Evolutionary conservation across 2,888 invertebrate genomes (phyloP), one percentile per base, ranked within the genome.

Genomic region (Zele albiditarsus): DNA sequence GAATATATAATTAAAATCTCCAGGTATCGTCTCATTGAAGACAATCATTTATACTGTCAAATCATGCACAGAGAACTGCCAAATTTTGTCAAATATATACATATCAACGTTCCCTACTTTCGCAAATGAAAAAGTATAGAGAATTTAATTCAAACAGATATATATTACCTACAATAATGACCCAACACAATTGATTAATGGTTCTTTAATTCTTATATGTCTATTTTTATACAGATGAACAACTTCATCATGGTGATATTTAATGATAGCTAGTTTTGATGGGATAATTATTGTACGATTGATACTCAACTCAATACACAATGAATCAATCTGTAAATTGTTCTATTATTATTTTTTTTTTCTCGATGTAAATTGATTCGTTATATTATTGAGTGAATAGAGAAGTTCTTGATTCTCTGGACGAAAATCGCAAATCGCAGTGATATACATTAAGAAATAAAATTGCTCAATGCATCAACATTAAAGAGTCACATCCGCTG

Each of bases 251-350:
- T n/a, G n/a, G 46, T 16, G n/a, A 46, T 46, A 46, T 46, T n/a
- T 46, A 46, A 25, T 33, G 31, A 53, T 58, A 58, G 58, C 38
- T 58, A 58, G 27, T 20, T 38, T 6, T 57, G 57, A 69, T 58
- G 69, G 33, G 69, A 69, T 69, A 69, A 69, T 69, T 31, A 57
- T 31, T 31, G 20, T 57, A 12, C 53, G 28, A 38, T 58, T 27
- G 33, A 69, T 63, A 63, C 33, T 10, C 31, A 16, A 60, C 31
- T n/a, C 31, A 46, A 46, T 46, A 3, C 6, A 46, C 46, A 46
- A 46, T n/a, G 33, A 5, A 33, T 5, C 8, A 3, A 33, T 33
- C 4, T 46, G 16, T n/a, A 42, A 42, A 42, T 42, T 42, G 5
- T 46, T 4, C 46, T 46, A n/a, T 46, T 14, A 46, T 46, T 2